Conservation (phyloP, 2,888 invertebrate genomes). For the Suillia variegata region DNA sequence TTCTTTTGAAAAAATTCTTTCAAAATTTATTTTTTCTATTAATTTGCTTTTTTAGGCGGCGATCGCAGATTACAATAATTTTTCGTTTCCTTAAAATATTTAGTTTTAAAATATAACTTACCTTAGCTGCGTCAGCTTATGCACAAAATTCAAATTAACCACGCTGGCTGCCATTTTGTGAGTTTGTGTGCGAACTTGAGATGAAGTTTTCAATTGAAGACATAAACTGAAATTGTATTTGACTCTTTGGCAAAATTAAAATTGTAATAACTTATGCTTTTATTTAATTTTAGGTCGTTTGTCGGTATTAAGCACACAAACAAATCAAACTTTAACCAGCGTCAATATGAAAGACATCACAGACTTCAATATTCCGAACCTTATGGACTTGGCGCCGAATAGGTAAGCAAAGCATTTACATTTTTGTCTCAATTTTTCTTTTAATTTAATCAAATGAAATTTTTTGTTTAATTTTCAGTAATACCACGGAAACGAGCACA, state of each 20-base stretch:
- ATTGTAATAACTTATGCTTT: too few species aligned
- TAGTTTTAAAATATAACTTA: too few species aligned
- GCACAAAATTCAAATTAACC: too few species aligned
- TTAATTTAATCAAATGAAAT: not conserved
- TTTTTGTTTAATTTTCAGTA: conserved; percentile 38
- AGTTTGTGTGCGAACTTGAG: not conserved
- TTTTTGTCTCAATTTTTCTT: not conserved
- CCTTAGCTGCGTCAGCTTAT: too few species aligned
- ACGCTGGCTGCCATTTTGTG: not conserved
- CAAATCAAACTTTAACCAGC: conserved; percentile 55
- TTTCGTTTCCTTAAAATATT: too few species aligned
- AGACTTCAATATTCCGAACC: conserved; percentile 54
- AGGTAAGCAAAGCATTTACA: conserved; percentile 39
- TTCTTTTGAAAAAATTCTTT: too few species aligned
- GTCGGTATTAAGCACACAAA: conserved; percentile 60
- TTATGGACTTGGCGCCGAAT: conserved; percentile 53
- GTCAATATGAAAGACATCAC: conserved; percentile 58
- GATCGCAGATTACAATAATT: conserved; percentile 28
- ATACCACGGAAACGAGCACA: conserved; percentile 57
- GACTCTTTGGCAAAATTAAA: too few species aligned
- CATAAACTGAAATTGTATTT: too few species aligned
- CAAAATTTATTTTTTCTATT: conserved; percentile 15
- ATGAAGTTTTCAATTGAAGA: too few species aligned
- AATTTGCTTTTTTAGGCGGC: conserved; percentile 32
- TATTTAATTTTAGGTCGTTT: conserved; percentile 52